These are phyloP conservation scores for Cheumatopsyche charites DNA, from an alignment of 1,140 invertebrate species.

Conservation along the genomic window DNA sequence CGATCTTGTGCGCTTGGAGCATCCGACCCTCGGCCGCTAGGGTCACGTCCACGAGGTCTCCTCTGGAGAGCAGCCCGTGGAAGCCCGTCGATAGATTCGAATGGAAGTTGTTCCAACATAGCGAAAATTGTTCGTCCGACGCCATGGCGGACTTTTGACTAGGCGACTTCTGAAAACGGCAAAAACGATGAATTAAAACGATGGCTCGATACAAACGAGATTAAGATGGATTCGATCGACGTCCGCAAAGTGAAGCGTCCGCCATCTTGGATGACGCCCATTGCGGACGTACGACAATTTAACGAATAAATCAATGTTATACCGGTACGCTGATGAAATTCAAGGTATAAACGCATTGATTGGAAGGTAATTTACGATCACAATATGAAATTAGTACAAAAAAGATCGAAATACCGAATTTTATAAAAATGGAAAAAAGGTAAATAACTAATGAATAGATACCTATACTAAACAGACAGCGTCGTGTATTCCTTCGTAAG, in stretches of 20 bases:
- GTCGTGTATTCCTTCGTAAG: slow-evolving; percentile 1
- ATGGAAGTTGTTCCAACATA: slow-evolving; percentile 81
- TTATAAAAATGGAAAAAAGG: background rate
- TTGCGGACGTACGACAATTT: background rate
- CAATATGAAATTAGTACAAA: too few species aligned
- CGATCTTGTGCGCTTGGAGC: slow-evolving; percentile 80
- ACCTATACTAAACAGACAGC: background rate
- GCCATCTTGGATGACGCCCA: slow-evolving; percentile 1
- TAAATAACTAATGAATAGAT: background rate
- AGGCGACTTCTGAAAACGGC: slow-evolving; percentile 53
- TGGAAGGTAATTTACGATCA: too few species aligned
- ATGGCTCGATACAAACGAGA: too few species aligned
- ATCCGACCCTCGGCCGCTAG: slow-evolving; percentile 80
- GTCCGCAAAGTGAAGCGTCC: background rate
- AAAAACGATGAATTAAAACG: slow-evolving; percentile 30
- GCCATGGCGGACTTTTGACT: slow-evolving; percentile 63
- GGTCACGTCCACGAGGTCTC: slow-evolving; percentile 81
- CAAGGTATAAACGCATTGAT: too few species aligned
- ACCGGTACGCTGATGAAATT: too few species aligned
- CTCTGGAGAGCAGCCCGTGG: slow-evolving; percentile 74
- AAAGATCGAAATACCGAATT: too few species aligned
- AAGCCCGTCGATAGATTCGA: slow-evolving; percentile 75
- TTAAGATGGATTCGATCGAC: too few species aligned
- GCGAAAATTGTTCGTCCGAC: slow-evolving; percentile 76
- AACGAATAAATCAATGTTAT: too few species aligned